Evolutionary conservation across 2,888 invertebrate genomes (phyloP).

Genomic region (Drosophila cognata): DNA sequence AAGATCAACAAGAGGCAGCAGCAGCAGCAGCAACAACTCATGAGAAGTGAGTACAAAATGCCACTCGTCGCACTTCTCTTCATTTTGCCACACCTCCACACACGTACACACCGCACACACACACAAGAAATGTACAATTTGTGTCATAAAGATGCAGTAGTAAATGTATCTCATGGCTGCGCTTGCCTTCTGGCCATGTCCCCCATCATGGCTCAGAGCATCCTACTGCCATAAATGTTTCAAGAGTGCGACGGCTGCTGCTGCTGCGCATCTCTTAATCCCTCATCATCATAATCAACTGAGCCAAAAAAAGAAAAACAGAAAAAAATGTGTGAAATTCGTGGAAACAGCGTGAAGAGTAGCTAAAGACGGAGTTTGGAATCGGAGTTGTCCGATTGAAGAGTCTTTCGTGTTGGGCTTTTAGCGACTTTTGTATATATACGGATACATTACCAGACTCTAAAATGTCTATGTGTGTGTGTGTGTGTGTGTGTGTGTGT

Average conservation of each 20-base stretch:
- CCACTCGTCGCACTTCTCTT: constrained; percentile 27
- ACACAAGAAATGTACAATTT: constrained; percentile 26
- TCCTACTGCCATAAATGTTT: constrained; percentile 35
- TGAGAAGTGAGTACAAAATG: constrained; percentile 29
- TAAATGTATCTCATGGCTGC: constrained; percentile 61
- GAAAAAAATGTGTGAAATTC: constrained; percentile 71
- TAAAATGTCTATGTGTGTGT: background rate
- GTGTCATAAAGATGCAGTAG: constrained; percentile 61
- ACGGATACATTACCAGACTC: constrained; percentile 29
- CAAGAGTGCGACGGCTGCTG: constrained; percentile 37
- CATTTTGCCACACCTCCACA: constrained; percentile 25
- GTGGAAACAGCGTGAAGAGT: constrained; percentile 69
- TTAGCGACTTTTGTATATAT: constrained; percentile 21
- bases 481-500: constrained; percentile 15
- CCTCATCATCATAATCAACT: constrained; percentile 72
- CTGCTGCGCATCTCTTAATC: constrained; percentile 65
- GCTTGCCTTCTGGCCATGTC: constrained; percentile 14
- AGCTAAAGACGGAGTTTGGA: constrained; percentile 13
- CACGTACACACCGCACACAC: background rate
- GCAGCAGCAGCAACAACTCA: background rate
- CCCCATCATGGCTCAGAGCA: constrained; percentile 21
- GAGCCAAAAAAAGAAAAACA: constrained; percentile 43
- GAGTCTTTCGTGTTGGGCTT: constrained; percentile 31
- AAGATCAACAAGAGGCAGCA: constrained; percentile 6
- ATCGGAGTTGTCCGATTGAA: constrained; percentile 13